These are phyloP conservation scores for Pseudolycoriella hygida DNA, from an alignment of 2,888 invertebrate genomes.

Conservation along the genomic window DNA sequence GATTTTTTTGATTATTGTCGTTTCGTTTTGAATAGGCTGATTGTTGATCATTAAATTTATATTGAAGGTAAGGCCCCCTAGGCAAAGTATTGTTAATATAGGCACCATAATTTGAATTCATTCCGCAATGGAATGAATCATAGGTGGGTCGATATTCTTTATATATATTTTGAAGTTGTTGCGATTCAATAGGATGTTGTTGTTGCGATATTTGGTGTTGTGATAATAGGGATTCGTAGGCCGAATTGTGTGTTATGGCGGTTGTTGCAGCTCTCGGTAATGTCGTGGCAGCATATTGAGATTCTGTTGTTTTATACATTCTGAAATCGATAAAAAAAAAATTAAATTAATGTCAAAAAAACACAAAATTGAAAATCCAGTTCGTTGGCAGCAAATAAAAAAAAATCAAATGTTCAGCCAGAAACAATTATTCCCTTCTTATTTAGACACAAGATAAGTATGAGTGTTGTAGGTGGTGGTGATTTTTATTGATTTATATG, in stretches of 20 bases:
- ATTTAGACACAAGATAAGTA: no score
- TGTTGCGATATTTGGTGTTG: background rate
- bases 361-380: no score
- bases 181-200: background rate
- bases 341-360: background rate
- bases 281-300: background rate
- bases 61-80: slow-evolving; percentile 16
- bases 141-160: slow-evolving; percentile 11
- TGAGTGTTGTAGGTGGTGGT: no score
- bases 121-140: no score
- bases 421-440: no score
- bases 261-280: slow-evolving; percentile 2
- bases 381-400: no score
- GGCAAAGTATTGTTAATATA: slow-evolving; percentile 13
- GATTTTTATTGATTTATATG: no score
- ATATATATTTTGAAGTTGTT: background rate
- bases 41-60: slow-evolving; percentile 14
- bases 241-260: background rate
- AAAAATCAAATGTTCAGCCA: no score
- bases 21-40: background rate
- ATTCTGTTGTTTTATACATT: slow-evolving; percentile 1
- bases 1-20: slow-evolving; percentile 6
- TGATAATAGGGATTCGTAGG: background rate
- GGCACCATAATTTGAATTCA: no score
- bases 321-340: slow-evolving; percentile 2